These are phyloP conservation scores for Anguilla anguilla DNA, from an alignment of 2,797 vertebrate species.

Conservation along the genomic window DNA sequence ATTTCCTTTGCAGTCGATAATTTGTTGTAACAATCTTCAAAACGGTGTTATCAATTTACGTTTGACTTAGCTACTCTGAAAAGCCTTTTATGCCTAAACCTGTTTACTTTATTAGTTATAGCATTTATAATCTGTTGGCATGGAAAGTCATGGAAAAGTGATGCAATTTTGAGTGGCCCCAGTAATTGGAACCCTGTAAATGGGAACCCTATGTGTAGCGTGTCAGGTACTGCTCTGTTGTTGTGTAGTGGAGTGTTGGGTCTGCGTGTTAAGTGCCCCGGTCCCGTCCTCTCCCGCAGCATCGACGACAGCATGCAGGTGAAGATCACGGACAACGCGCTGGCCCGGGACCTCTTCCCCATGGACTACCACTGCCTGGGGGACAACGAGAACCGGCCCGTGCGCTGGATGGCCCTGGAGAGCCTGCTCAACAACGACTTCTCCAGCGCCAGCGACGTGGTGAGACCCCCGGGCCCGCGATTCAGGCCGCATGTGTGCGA, in stretches of 20 bases:
- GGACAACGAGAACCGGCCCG: slow-evolving; percentile 96
- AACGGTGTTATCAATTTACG: no score
- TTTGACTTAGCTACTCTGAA: no score
- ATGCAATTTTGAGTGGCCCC: no score
- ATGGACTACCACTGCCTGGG: slow-evolving; percentile 99
- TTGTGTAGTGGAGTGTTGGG: neutral
- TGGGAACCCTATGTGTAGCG: no score
- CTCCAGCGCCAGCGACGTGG: slow-evolving; percentile 97
- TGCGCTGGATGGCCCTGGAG: slow-evolving; percentile 98
- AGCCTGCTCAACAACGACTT: slow-evolving; percentile 97
- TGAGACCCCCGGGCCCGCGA: slow-evolving; percentile 62
- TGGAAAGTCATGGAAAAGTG: no score
- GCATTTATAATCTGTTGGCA: no score
- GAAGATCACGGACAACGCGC: slow-evolving; percentile 97
- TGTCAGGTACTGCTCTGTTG: no score
- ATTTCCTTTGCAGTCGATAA: no score
- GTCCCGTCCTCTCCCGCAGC: slow-evolving; percentile 62
- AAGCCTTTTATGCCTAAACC: no score
- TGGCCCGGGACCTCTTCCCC: slow-evolving; percentile 94
- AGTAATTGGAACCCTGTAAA: no score
- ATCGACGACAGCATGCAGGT: slow-evolving; percentile 98
- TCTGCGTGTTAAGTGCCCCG: neutral
- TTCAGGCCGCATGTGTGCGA: neutral
- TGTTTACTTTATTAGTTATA: no score
- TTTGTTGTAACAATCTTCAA: no score